Conservation (phyloP, 2,888 invertebrate genomes). For the Acrobasis repandana region DNA sequence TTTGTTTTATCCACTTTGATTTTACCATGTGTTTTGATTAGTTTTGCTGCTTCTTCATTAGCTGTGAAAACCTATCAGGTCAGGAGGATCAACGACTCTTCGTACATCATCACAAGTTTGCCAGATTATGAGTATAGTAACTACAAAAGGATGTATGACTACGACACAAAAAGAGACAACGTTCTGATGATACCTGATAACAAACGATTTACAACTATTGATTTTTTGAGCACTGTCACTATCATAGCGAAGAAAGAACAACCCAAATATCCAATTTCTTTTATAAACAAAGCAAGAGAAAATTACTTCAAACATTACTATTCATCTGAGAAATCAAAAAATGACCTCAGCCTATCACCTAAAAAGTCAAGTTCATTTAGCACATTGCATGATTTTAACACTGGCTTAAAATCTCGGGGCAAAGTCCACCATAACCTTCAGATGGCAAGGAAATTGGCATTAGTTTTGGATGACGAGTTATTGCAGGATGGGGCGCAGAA, state of each 20-base stretch:
- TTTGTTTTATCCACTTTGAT: background rate
- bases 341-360: slow-evolving; percentile 28
- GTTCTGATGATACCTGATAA: slow-evolving; percentile 32
- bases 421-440: slow-evolving; percentile 43
- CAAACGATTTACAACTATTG: slow-evolving; percentile 11
- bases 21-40: slow-evolving; percentile 47
- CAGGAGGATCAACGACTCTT: slow-evolving; percentile 58
- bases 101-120: slow-evolving; percentile 61
- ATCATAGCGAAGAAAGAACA: slow-evolving; percentile 43
- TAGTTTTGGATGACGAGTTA: slow-evolving; percentile 43
- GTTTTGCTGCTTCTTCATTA: slow-evolving; percentile 44
- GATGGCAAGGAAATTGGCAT: slow-evolving; percentile 56
- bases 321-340: slow-evolving; percentile 40
- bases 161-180: slow-evolving; percentile 27
- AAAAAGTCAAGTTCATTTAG: slow-evolving; percentile 22
- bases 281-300: slow-evolving; percentile 60
- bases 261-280: slow-evolving; percentile 42
- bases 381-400: slow-evolving; percentile 14
- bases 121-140: slow-evolving; percentile 50
- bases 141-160: slow-evolving; percentile 24
- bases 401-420: background rate
- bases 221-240: slow-evolving; percentile 27
- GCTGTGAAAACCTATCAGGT: slow-evolving; percentile 66
- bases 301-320: slow-evolving; percentile 60
- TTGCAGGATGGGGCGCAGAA: background rate